Percentiles rank a stretch among this genome's conserved stretches.
Evolutionary conservation across 2,888 invertebrate genomes (phyloP).

Genomic region (Amiota mariae): DNA sequence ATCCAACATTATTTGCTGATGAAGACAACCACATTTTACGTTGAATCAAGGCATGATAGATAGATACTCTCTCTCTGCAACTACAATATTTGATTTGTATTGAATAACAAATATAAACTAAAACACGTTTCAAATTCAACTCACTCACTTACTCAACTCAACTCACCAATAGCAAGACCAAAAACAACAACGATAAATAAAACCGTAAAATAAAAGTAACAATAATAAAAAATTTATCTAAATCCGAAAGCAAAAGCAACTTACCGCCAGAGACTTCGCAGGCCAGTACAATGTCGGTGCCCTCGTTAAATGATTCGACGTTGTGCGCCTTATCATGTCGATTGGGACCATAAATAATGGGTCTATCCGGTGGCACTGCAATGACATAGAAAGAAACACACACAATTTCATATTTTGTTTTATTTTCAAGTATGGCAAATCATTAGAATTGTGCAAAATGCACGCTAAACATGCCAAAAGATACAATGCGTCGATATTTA

Average conservation of each 20-base stretch:
- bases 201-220: background rate
- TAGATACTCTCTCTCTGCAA: background rate
- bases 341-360: constrained; percentile 86
- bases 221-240: background rate
- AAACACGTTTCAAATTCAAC: background rate
- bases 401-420: constrained; percentile 6
- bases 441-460: background rate
- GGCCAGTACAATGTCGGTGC: constrained; percentile 85
- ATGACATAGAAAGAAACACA: constrained; percentile 34
- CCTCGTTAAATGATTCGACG: constrained; percentile 90
- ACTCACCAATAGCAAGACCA: too few relatives aligned
- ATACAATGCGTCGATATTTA: background rate
- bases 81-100: constrained; percentile 21
- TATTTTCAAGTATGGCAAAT: background rate
- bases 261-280: constrained; percentile 90
- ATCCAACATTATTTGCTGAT: constrained; percentile 20
- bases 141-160: too few relatives aligned
- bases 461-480: constrained; percentile 10
- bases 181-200: background rate
- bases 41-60: constrained; percentile 18
- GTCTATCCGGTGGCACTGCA: constrained; percentile 87
- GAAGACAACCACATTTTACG: constrained; percentile 20
- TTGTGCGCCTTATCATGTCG: constrained; percentile 83
- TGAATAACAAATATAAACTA: background rate
- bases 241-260: constrained; percentile 48